Conservation (phyloP, 2,888 invertebrate genomes). For the Acronicta leporina region DNA sequence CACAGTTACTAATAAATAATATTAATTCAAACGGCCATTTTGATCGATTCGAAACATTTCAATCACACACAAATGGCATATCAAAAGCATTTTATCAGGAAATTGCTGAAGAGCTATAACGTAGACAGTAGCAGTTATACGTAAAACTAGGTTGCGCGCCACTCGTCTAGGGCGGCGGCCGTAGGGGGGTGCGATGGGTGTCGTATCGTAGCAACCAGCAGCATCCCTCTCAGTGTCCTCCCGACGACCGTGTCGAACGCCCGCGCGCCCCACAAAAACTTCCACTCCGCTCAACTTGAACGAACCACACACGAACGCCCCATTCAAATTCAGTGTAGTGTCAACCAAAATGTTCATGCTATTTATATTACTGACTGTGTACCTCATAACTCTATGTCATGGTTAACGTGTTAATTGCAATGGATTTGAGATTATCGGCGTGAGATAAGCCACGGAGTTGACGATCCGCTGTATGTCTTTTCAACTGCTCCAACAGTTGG, state of each 20-base stretch:
- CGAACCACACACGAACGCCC: conserved; percentile 50
- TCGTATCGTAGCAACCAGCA: conserved; percentile 86
- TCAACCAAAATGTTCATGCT: conserved; percentile 81
- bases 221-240: conserved; percentile 86
- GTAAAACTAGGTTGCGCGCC: conserved; percentile 85
- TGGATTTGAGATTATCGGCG: conserved; percentile 73
- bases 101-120: conserved; percentile 86
- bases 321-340: conserved; percentile 63
- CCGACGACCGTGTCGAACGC: conserved; percentile 69
- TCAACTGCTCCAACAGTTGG: conserved; percentile 56
- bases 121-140: conserved; percentile 82
- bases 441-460: conserved; percentile 65
- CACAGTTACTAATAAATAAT: too few relatives aligned
- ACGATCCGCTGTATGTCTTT: conserved; percentile 61
- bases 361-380: conserved; percentile 84
- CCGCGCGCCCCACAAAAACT: conserved; percentile 62
- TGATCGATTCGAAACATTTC: conserved; percentile 53
- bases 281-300: conserved; percentile 49
- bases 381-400: conserved; percentile 84
- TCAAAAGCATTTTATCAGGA: conserved; percentile 82
- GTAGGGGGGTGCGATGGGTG: conserved; percentile 76
- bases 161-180: conserved; percentile 84
- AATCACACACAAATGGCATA: conserved; percentile 70
- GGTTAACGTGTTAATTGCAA: conserved; percentile 65
- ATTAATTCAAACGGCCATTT: conserved; percentile 35